Base-by-base conservation (phyloP, 2,797 vertebrate genomes). In the Pseudopleuronectes americanus region DNA sequence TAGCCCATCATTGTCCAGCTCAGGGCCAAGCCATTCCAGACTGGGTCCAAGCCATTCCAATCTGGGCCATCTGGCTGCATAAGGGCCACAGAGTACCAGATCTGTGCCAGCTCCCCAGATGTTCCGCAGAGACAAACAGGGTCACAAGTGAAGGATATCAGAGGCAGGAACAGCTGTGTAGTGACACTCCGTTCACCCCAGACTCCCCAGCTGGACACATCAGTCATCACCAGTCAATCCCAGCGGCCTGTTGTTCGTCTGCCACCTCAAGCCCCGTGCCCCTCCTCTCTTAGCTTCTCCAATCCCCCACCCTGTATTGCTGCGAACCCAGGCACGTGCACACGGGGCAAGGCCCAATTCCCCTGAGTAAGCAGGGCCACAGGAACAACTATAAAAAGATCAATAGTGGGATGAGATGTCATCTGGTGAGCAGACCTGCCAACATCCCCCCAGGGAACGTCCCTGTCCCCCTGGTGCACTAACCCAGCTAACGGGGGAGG, bases 381-480 rank as follows among this genome's bases (percentile, higher is more conserved):
- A 65, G 82, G 83, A 88, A 75, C 77, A 81, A 77, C 81, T 84
- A 89, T 90, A 87, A 88, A 91, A 91, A 90, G 90, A 93, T 94
- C 93, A 93, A 93, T 94, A 92, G 68, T 74, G 76, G 71, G 84
- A 91, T 91, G 86, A 91, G 86, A 91, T 92, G 92, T 94, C 93
- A 94, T 92, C 93, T 94, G 93, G 90, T 90, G 90, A 90, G 90
- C 92, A 91, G 90, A 85, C 86, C 86, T 89, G 89, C 91, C 91
- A 91, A 92, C 93, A 92, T 64, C 60, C 81, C 89, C 85, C 83
- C 28, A 26, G 91, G 89, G 94, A 91, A 76, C 77, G 78, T 85
- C 87, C 80, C 70, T 57, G 77, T 76, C 81, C 81, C 87, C 74
- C 76, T 21, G 59, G 84, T 89, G 87, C 86, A 81, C 82, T 76